Conservation (phyloP, 2,113 vertebrate genomes). For the Silurus asotus region DNA sequence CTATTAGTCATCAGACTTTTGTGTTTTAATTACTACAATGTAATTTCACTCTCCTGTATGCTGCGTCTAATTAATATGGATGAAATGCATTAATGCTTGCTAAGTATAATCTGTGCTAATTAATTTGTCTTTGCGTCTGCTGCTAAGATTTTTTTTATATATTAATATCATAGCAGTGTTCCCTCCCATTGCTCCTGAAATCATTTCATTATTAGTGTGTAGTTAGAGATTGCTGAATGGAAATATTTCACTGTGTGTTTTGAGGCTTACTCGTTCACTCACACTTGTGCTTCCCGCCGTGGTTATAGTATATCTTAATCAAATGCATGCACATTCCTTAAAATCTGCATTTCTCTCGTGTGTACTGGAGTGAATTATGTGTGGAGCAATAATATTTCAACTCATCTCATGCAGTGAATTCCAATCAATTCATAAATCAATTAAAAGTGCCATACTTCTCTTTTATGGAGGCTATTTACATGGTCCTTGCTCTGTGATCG, state of each 20-base stretch:
- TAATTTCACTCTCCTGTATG: conserved; percentile 64
- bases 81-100: conserved; percentile 70
- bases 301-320: conserved; percentile 54
- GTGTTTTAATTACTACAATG: conserved; percentile 73
- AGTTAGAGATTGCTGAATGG: conserved; percentile 50
- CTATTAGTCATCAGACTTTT: conserved; percentile 48
- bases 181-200: conserved; percentile 51
- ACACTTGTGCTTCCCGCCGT: background rate
- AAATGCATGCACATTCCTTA: conserved; percentile 51
- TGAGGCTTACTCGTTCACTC: background rate
- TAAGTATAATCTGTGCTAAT: conserved; percentile 74
- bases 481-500: conserved; percentile 42
- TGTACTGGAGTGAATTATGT: conserved; percentile 68
- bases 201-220: conserved; percentile 44
- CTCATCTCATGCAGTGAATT: conserved; percentile 40
- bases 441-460: conserved; percentile 53
- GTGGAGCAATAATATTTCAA: conserved; percentile 57
- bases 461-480: conserved; percentile 41
- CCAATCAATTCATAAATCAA: conserved; percentile 41
- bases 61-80: conserved; percentile 70
- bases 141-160: background rate
- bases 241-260: conserved; percentile 47
- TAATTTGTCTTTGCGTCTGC: conserved; percentile 68
- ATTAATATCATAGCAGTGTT: conserved; percentile 51
- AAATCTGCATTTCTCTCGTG: conserved; percentile 57